A percentile compares a stretch with the other conserved stretches of the same genome.
Evolutionary conservation across 2,113 vertebrate species (phyloP).

Genomic region (Mustela lutreola): DNA sequence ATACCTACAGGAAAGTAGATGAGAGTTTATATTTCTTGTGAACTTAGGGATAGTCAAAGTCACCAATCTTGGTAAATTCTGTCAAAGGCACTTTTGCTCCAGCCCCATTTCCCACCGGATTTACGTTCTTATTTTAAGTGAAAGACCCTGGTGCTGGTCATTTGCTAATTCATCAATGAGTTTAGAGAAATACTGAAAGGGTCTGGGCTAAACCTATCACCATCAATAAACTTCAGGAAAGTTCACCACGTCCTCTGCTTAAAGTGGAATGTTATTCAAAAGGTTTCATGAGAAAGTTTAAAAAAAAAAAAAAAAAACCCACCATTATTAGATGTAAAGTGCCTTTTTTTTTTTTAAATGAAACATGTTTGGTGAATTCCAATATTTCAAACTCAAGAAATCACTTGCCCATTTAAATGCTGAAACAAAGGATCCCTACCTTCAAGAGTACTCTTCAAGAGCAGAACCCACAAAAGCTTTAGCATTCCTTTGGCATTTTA

Average conservation of each 20-base stretch:
- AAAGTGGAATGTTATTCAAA: not conserved
- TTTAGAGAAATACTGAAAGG: not conserved
- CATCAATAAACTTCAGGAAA: conserved; percentile 55
- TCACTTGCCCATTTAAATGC: not conserved
- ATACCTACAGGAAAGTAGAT: not conserved
- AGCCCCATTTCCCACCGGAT: not conserved
- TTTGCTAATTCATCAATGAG: conserved; percentile 19
- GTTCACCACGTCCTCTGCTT: not conserved
- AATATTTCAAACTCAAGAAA: conserved; percentile 55
- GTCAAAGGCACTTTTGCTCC: not conserved
- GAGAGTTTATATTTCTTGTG: not conserved
- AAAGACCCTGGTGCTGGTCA: not conserved
- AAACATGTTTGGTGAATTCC: not conserved
- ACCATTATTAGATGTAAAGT: not conserved
- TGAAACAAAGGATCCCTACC: not conserved
- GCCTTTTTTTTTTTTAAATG: not conserved
- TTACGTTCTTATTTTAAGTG: not conserved
- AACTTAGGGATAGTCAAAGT: not conserved
- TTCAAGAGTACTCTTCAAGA: not conserved
- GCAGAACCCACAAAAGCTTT: not conserved
- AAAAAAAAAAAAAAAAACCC: not conserved
- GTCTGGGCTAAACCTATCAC: not conserved
- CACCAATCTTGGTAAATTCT: not conserved
- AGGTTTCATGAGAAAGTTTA: not conserved
- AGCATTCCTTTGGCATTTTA: not conserved